Base-by-base conservation (phyloP, 1,140 invertebrate genomes). In the Hesperophylax magnus region DNA sequence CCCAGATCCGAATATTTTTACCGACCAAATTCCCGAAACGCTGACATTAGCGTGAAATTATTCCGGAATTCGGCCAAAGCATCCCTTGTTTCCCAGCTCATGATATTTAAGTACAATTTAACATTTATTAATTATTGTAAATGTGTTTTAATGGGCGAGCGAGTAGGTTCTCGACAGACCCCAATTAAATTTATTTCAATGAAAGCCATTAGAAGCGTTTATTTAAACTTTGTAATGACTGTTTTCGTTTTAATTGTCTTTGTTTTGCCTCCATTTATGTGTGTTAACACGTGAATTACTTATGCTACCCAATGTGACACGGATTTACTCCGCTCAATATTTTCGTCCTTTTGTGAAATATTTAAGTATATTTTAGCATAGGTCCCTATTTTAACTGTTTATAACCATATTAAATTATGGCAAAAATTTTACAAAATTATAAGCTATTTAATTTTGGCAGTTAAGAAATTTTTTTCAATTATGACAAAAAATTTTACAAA, bases 171-270 rank as follows among this genome's bases (percentile, higher is more conserved):
- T 72, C 69, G 47, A 24, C 54, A 27, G 15, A 76, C 72, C 72
- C 18, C 72, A 76, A 58, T 76, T 58, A 76, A 76, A 76, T 76
- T 76, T 58, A 76, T 76, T 76, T 60, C 72, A 58, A 76, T 76
- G 54, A 60, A 18, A 15, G 34, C 54, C 54, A 58, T 76, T 76
- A 76, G 72, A 76, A 76, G 27, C 72, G 56, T 76, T 76, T 60
- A 76, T 76, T 76, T 76, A 18, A 76, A 76, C 72, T 76, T 76
- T 76, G 31, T 76, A 76, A 76, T 76, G 53, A 76, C 72, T 76
- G 72, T 76, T 76, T 76, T 76, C 72, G 34, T 76, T 76, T 75
- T 76, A 76, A 76, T 76, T 58, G 72, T 76, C 72, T 76, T 76
- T 76, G 72, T 76, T 76, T 76, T 76, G 15, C 24, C 18, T 22